Conservation (phyloP, 2,797 vertebrate genomes). For the Sebastes steindachneri region DNA sequence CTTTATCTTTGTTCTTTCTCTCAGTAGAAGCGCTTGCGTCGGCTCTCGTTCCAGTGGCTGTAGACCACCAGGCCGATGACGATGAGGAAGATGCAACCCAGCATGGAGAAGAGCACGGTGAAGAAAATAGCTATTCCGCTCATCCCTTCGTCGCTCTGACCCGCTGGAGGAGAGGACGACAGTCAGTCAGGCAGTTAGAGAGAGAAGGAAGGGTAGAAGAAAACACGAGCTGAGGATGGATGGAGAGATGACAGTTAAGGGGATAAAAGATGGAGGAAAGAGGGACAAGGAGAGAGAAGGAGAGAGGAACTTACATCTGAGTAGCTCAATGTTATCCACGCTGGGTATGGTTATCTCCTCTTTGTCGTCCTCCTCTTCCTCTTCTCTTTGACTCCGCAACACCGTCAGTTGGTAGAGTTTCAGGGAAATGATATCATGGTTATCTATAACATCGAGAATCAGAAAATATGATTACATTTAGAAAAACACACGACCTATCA, state of each 20-base stretch:
- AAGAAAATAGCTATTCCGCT: constrained; percentile 91
- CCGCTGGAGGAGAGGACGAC: constrained; percentile 70
- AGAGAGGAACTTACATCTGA: constrained; percentile 73
- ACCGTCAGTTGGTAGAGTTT: constrained; percentile 95
- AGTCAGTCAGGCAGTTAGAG: neutral
- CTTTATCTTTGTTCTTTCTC: neutral
- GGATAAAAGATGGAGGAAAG: neutral
- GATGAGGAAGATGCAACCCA: constrained; percentile 90
- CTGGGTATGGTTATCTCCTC: constrained; percentile 91
- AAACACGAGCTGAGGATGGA: rapidly evolving
- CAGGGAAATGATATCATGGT: constrained; percentile 94
- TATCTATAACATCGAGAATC: constrained; percentile 80
- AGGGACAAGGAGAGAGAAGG: neutral
- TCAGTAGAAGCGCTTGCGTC: constrained; percentile 97
- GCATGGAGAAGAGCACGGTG: constrained; percentile 91
- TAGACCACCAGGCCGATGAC: constrained; percentile 91
- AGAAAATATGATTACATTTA: neutral
- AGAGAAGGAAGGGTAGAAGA: neutral
- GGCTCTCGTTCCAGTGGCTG: constrained; percentile 94
- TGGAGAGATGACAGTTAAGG: neutral
- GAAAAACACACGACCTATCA: neutral
- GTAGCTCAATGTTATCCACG: constrained; percentile 92
- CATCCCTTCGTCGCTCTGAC: constrained; percentile 81
- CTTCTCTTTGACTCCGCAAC: constrained; percentile 87
- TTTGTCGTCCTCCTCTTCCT: constrained; percentile 81